phyloP scores from a whole-genome alignment of 2,113 vertebrate species.

The Uropsilus gracilis region DNA sequence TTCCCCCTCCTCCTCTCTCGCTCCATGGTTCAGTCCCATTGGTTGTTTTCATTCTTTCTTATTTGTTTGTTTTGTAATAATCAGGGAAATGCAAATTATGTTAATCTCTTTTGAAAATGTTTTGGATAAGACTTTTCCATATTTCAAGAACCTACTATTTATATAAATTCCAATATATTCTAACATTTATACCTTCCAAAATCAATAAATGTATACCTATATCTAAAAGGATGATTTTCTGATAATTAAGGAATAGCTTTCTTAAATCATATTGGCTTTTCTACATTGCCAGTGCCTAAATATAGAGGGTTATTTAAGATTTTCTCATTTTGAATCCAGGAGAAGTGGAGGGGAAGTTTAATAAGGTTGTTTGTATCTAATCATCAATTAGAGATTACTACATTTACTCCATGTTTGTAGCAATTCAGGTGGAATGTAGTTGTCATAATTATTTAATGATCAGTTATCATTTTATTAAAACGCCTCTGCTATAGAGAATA shows the following conservation, averaged over 20 bases:
- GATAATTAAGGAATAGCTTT: background rate
- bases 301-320: slow-evolving; percentile 7
- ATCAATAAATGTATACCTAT: background rate
- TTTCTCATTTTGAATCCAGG: slow-evolving; percentile 26
- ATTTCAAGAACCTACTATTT: slow-evolving; percentile 2
- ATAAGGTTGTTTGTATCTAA: slow-evolving; percentile 51
- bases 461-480: slow-evolving; percentile 64
- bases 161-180: background rate
- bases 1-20: too few species aligned
- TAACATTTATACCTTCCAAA: background rate
- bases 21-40: too few species aligned
- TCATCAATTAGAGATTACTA: slow-evolving; percentile 16
- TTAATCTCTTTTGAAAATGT: background rate
- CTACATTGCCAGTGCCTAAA: background rate
- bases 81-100: too few species aligned
- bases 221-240: background rate
- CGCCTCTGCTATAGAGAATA: background rate
- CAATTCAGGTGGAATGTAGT: slow-evolving; percentile 34
- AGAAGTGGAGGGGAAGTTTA: background rate
- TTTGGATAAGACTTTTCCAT: background rate
- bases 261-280: background rate
- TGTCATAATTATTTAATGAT: slow-evolving; percentile 60
- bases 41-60: too few species aligned
- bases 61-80: too few species aligned
- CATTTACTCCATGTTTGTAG: slow-evolving; percentile 48